phyloP scores from a whole-genome alignment of 2,113 vertebrate species.

The Saccopteryx bilineata region DNA sequence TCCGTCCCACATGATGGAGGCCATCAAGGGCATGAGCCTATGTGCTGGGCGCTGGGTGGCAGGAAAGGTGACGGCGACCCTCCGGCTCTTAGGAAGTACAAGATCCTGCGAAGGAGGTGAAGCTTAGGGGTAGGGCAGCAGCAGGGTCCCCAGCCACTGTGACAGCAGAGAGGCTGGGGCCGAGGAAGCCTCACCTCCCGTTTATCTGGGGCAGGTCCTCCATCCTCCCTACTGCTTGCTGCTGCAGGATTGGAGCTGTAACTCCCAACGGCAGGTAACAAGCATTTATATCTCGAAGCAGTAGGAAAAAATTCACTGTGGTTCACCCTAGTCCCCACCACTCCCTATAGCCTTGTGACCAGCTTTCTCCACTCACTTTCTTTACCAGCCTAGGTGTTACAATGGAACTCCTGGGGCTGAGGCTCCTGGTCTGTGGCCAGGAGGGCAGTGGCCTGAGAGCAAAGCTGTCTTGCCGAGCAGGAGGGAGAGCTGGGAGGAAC shows the following conservation, averaged over 20 bases:
- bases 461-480: neutral
- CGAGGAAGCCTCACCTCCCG: fast-evolving
- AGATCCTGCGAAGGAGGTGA: neutral
- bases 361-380: neutral
- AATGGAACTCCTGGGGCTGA: neutral
- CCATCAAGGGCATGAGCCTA: fast-evolving
- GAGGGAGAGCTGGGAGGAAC: neutral
- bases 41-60: neutral
- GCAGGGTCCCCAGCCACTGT: neutral
- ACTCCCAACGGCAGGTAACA: neutral
- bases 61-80: neutral
- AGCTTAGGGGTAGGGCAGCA: neutral
- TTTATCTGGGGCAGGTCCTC: neutral
- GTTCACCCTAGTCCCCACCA: fast-evolving
- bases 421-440: neutral
- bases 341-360: neutral
- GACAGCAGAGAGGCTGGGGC: neutral
- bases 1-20: fast-evolving
- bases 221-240: neutral
- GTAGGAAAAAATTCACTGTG: neutral
- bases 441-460: neutral
- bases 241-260: neutral
- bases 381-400: neutral
- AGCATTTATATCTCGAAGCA: neutral
- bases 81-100: neutral